phyloP scores from a whole-genome alignment of 1,140 invertebrate species.

The Drosophila baimaii region DNA sequence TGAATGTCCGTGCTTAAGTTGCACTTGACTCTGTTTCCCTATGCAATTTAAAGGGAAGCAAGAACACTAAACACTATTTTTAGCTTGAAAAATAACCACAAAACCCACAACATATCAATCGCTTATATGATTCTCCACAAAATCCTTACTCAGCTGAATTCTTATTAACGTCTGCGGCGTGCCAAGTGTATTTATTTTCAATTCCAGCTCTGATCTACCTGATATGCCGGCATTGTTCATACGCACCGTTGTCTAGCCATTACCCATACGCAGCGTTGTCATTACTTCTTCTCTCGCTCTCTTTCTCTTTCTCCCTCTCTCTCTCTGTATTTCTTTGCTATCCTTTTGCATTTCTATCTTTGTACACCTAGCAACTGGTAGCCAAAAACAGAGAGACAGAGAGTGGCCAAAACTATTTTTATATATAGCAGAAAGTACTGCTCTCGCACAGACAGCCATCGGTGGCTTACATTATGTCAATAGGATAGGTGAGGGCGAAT shows the following conservation, averaged over 20 bases:
- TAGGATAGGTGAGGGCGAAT: constrained; percentile 50
- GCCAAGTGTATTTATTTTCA: neutral
- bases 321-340: constrained; percentile 1
- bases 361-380: constrained; percentile 75
- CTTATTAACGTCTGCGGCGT: neutral
- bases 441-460: constrained; percentile 25
- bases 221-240: constrained; percentile 19
- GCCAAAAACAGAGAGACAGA: constrained; percentile 47
- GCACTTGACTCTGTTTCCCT: neutral
- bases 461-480: constrained; percentile 79
- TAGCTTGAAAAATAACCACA: neutral
- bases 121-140: neutral
- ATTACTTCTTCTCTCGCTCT: neutral
- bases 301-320: neutral
- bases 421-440: constrained; percentile 28
- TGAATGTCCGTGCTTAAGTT: neutral
- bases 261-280: constrained; percentile 41
- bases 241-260: constrained; percentile 24
- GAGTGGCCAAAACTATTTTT: constrained; percentile 71
- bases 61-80: neutral
- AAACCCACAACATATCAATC: too few species aligned
- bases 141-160: neutral
- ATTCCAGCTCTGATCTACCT: neutral
- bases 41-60: neutral
- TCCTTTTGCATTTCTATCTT: constrained; percentile 40